Evolutionary conservation across 2,113 vertebrate species (phyloP), one percentile per base, ranked within the genome.

Genomic region (Atractosteus spatula): DNA sequence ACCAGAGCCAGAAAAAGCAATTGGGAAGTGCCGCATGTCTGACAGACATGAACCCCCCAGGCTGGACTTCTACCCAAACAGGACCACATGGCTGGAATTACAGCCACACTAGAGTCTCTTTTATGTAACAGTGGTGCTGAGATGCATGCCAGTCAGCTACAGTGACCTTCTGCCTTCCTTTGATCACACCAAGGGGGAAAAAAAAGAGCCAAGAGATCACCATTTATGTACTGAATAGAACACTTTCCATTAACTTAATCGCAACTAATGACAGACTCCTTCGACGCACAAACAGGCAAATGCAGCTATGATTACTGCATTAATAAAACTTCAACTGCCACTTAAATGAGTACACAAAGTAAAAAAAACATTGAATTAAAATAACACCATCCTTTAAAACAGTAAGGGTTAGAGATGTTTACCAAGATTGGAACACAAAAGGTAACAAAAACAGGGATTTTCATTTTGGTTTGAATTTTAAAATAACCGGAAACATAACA

Each of bases 111-210:
- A 45, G 62, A 65, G 6, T 73, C 78, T 75, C 81, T 69, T 29
- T 11, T 29, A 45, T 71, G 80, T 83, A 82, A 79, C 62, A n/a
- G 17, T 11, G 4, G 41, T 72, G 75, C 81, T 74, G 83, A 79
- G 47, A 80, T 76, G 75, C 79, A 73, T 72, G 55, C 71, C 72
- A 81, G 84, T 84, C 81, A 76, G 87, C 81, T 89, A 41, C 74
- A 3, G 7, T 85, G 82, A 79, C 87, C 85, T 89, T 82, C 83
- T 84, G 62, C 85, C 85, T 85, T 62, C 76, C 70, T 84, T 84
- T 91, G 84, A 89, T 90, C 85, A 82, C 59, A 77, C 68, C 77
- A 61, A 29, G 72, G 45, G 79, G 80, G 29, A 29, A 29, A 29
- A 29, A 29, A 29, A 68, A 78, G 69, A 79, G 82, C 81, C 79